phyloP scores from a whole-genome alignment of 1,140 invertebrate species.

The Pachypsylla venusta region DNA sequence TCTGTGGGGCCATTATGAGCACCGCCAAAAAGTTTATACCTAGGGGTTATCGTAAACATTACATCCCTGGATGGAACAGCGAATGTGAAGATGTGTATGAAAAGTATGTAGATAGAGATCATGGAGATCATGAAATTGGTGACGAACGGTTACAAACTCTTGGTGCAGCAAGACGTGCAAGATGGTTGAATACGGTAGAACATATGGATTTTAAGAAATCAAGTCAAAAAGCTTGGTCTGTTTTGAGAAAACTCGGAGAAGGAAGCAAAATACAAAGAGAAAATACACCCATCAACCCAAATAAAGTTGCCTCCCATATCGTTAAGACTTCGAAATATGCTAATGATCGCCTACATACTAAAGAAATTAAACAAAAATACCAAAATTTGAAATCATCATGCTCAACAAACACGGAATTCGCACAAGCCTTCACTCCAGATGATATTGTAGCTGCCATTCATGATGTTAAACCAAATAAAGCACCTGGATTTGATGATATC shows the following conservation, averaged over 20 bases:
- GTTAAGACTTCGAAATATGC: constrained; percentile 4
- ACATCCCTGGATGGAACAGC: constrained; percentile 15
- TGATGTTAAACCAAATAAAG: constrained; percentile 12
- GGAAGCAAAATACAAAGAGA: background rate
- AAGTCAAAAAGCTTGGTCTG: constrained; percentile 13
- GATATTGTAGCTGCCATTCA: constrained; percentile 10
- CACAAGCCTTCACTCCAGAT: background rate
- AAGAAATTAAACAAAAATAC: background rate
- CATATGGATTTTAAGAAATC: constrained; percentile 15
- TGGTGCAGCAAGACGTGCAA: constrained; percentile 7
- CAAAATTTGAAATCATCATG: constrained; percentile 1
- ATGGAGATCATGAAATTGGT: constrained; percentile 11
- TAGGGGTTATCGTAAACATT: constrained; percentile 15
- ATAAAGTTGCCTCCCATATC: constrained; percentile 10
- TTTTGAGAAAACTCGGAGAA: constrained; percentile 10
- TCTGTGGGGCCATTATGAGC: constrained; percentile 9
- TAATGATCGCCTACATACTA: background rate
- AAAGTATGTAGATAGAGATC: background rate
- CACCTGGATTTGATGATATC: background rate
- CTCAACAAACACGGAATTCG: background rate
- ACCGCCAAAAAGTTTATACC: constrained; percentile 17
- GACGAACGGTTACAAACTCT: constrained; percentile 9
- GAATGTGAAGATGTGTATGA: constrained; percentile 12
- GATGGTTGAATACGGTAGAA: constrained; percentile 14
- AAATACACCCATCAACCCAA: constrained; percentile 1